Conservation (phyloP, 1,140 invertebrate species). For the Drosophila saltans region DNA sequence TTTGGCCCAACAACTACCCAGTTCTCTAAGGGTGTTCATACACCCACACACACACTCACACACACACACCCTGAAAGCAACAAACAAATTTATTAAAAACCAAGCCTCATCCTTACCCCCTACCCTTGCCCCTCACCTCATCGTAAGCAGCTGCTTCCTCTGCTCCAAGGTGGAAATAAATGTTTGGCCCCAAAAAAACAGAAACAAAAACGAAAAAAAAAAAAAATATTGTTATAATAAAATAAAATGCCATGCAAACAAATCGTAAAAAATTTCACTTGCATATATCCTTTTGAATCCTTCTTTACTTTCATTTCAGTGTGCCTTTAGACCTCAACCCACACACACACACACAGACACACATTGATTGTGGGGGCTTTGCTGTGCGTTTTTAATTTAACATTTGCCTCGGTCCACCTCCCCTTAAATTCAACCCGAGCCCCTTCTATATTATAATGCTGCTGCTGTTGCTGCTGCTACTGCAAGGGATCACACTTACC, state of each 20-base stretch:
- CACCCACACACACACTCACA: conserved; percentile 6
- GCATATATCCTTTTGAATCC: conserved; percentile 15
- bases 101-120: background rate
- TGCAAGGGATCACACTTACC: conserved; percentile 21
- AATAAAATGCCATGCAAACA: conserved; percentile 58
- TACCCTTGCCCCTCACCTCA: background rate
- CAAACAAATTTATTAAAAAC: conserved; percentile 14
- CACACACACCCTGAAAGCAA: conserved; percentile 20
- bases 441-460: too few relatives aligned
- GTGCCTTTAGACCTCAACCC: background rate
- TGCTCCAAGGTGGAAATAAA: conserved; percentile 43
- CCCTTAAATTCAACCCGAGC: too few relatives aligned
- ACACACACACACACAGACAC: too few relatives aligned
- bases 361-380: conserved; percentile 10
- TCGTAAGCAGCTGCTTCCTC: conserved; percentile 10
- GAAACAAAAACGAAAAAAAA: conserved; percentile 30
- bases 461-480: background rate
- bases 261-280: conserved; percentile 61
- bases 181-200: background rate
- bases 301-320: conserved; percentile 14
- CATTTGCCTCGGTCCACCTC: conserved; percentile 9
- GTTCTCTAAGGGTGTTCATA: background rate
- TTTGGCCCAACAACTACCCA: background rate
- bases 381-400: conserved; percentile 31
- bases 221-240: conserved; percentile 62